Evolutionary conservation across 2,113 vertebrate species (phyloP).

Genomic region (Pygoscelis antarcticus): DNA sequence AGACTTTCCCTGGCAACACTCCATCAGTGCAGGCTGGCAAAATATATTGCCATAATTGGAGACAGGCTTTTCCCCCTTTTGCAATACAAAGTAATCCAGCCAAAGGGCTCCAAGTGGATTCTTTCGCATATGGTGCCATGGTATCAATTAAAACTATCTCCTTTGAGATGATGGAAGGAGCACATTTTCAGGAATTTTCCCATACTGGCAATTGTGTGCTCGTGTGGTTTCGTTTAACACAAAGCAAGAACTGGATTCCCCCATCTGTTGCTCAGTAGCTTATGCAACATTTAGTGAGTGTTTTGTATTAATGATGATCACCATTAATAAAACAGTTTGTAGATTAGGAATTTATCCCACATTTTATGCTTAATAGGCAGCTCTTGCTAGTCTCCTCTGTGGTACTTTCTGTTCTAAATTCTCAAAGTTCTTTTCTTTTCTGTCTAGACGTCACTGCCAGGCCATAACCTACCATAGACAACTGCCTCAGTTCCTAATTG

Average conservation of each 20-base stretch:
- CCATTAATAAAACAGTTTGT: neutral
- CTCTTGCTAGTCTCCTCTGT: neutral
- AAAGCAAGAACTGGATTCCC: neutral
- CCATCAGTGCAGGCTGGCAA: neutral
- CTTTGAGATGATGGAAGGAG: neutral
- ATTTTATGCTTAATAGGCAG: neutral
- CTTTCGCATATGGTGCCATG: neutral
- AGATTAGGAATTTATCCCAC: neutral
- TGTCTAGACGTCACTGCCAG: neutral
- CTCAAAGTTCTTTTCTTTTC: neutral
- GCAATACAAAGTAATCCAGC: neutral
- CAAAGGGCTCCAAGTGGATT: neutral
- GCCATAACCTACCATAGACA: neutral
- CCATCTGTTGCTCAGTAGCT: neutral
- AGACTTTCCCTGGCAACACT: conserved; percentile 32
- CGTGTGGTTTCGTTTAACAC: neutral
- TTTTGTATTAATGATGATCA: neutral
- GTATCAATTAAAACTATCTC: neutral
- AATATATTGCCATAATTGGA: neutral
- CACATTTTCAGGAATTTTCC: neutral
- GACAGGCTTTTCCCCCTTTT: neutral
- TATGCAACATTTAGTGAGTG: neutral
- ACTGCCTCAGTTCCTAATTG: neutral
- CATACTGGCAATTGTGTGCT: neutral
- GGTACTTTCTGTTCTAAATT: neutral